Percentiles rank a stretch among this genome's conserved stretches.
These are phyloP conservation scores for Eurytemora carolleeae DNA, from an alignment of 1,140 invertebrate genomes.

Conservation along the genomic window DNA sequence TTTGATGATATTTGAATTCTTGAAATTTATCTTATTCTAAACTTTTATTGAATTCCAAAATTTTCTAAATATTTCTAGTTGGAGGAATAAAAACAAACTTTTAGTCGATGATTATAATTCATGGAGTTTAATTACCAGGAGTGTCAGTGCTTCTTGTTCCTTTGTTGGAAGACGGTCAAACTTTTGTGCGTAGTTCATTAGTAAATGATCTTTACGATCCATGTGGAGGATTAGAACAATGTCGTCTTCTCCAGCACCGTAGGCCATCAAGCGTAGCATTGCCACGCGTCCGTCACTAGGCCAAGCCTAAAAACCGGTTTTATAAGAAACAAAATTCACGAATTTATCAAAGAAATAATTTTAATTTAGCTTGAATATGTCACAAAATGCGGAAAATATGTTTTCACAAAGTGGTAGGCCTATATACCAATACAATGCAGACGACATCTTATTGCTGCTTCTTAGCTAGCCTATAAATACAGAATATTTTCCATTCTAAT, in stretches of 20 bases:
- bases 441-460: too few relatives aligned
- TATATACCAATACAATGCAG: too few relatives aligned
- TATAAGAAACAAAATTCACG: neutral
- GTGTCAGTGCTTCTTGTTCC: slow-evolving; percentile 53
- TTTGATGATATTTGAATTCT: too few relatives aligned
- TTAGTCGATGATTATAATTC: too few relatives aligned
- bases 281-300: slow-evolving; percentile 20
- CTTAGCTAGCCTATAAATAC: neutral
- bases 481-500: neutral
- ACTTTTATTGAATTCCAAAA: too few relatives aligned
- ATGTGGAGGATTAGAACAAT: slow-evolving; percentile 71
- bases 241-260: slow-evolving; percentile 62
- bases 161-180: slow-evolving; percentile 52
- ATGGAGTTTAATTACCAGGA: slow-evolving; percentile 58
- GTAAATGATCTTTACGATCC: slow-evolving; percentile 61
- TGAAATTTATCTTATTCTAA: too few relatives aligned
- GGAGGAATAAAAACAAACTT: too few relatives aligned
- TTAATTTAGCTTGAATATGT: too few relatives aligned
- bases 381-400: too few relatives aligned
- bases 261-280: slow-evolving; percentile 23
- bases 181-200: slow-evolving; percentile 63
- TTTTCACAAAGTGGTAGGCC: too few relatives aligned
- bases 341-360: neutral
- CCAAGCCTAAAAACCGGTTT: slow-evolving; percentile 17
- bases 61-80: too few relatives aligned